Evolutionary conservation across 2,797 vertebrate genomes (phyloP).

Genomic region (Bovichtus variegatus): DNA sequence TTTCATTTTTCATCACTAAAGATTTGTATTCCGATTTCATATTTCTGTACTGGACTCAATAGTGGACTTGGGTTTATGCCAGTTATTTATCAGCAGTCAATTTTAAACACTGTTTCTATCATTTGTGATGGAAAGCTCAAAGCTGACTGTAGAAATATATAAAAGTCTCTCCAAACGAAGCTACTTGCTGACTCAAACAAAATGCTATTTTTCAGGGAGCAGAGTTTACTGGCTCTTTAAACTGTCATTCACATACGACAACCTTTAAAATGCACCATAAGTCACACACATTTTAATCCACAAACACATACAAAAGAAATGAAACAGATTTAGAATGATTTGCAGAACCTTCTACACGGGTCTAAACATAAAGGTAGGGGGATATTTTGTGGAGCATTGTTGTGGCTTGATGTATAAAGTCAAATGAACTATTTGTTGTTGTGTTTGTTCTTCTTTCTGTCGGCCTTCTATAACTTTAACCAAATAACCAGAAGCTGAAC

Average conservation of each 20-base stretch:
- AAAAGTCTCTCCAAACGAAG: slow-evolving; percentile 32
- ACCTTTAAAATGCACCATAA: background rate
- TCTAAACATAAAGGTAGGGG: too few species aligned
- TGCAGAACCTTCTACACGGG: background rate
- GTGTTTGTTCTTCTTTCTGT: background rate
- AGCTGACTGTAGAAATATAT: slow-evolving; percentile 41
- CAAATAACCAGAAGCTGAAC: background rate
- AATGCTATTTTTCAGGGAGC: background rate
- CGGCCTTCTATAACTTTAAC: background rate
- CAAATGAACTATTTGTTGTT: background rate
- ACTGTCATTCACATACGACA: too few species aligned
- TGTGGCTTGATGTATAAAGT: slow-evolving; percentile 7
- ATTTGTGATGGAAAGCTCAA: slow-evolving; percentile 24
- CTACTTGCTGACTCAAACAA: slow-evolving; percentile 10
- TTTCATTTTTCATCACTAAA: slow-evolving; percentile 40
- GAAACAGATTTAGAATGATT: background rate
- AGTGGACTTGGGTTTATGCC: slow-evolving; percentile 56
- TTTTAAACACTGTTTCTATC: slow-evolving; percentile 41
- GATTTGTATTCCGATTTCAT: slow-evolving; percentile 58
- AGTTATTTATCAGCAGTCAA: slow-evolving; percentile 47
- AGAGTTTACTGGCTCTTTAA: too few species aligned
- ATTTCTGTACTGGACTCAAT: slow-evolving; percentile 55
- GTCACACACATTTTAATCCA: background rate
- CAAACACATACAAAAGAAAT: background rate
- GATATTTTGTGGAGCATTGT: background rate